phyloP scores from a whole-genome alignment of 2,797 vertebrate species.

The Margarornis squamiger region DNA sequence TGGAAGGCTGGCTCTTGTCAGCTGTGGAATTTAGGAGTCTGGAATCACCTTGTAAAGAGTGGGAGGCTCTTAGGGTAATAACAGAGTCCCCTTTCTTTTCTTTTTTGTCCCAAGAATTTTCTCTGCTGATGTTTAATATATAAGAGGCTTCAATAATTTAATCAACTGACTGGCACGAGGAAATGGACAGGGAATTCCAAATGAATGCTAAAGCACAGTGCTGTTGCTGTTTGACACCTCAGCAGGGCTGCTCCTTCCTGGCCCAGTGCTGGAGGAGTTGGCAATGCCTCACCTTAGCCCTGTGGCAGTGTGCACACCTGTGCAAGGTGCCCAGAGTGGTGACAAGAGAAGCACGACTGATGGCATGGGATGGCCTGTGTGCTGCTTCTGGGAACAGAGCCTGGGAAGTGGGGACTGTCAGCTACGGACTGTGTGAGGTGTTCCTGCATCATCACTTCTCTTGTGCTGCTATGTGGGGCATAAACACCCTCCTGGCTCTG shows the following conservation, averaged over 20 bases:
- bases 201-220: background rate
- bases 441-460: background rate
- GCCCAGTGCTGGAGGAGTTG: background rate
- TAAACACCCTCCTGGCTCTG: accelerated
- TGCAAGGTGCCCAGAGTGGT: background rate
- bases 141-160: conserved; percentile 58
- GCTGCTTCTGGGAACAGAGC: background rate
- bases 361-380: background rate
- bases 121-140: conserved; percentile 41
- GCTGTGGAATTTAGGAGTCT: background rate
- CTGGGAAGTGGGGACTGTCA: too few species aligned
- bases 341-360: background rate
- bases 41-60: background rate
- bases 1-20: background rate
- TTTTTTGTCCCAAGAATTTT: background rate
- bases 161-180: background rate
- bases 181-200: conserved; percentile 49
- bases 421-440: background rate
- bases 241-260: background rate
- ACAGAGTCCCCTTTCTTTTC: background rate
- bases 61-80: background rate
- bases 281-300: background rate
- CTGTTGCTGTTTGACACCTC: background rate
- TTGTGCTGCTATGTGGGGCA: background rate
- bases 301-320: accelerated